Conservation (phyloP, 2,888 invertebrate genomes). For the Trimorus sp. region DNA sequence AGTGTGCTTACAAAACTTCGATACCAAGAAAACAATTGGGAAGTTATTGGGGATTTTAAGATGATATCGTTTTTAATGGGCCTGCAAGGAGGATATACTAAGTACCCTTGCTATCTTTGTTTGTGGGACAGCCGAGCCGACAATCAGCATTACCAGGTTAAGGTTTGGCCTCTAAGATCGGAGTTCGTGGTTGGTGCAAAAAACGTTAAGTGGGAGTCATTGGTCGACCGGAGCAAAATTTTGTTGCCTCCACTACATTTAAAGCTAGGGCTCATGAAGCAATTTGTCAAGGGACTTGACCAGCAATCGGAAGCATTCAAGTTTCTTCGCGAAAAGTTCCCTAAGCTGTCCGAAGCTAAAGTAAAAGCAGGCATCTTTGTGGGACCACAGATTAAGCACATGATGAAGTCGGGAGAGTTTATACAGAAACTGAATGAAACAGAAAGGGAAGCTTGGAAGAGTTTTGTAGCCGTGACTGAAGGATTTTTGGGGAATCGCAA, state of each 20-base stretch:
- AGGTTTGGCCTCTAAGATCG: slow-evolving; percentile 2
- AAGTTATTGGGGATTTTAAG: slow-evolving; percentile 8
- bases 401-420: no score
- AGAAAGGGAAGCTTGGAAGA: no score
- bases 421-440: no score
- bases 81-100: slow-evolving; percentile 13
- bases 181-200: slow-evolving; percentile 16
- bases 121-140: slow-evolving; percentile 23
- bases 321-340: slow-evolving; percentile 51
- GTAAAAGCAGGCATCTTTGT: slow-evolving; percentile 71
- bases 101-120: slow-evolving; percentile 25
- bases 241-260: slow-evolving; percentile 68
- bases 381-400: slow-evolving; percentile 69
- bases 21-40: no score
- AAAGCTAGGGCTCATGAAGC: slow-evolving; percentile 70
- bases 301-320: slow-evolving; percentile 41
- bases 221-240: slow-evolving; percentile 70
- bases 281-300: slow-evolving; percentile 66
- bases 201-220: slow-evolving; percentile 65
- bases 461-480: no score
- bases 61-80: slow-evolving; percentile 19
- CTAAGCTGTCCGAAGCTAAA: slow-evolving; percentile 67
- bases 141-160: slow-evolving; percentile 2
- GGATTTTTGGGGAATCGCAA: no score
- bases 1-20: no score